Evolutionary conservation across 1,140 invertebrate species (phyloP).

Genomic region (Drosophila orena): DNA sequence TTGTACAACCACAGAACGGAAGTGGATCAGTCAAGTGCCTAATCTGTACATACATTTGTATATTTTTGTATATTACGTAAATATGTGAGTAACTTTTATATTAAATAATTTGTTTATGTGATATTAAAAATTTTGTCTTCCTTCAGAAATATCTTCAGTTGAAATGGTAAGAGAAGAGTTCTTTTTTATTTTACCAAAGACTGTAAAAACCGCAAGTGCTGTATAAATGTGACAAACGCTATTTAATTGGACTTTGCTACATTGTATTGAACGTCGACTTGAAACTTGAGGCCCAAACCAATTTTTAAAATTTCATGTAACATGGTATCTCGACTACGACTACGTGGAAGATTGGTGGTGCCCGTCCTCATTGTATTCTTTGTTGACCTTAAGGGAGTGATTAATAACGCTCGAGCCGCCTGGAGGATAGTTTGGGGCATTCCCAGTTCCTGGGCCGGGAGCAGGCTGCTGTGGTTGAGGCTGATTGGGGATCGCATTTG

Average conservation of each 20-base stretch:
- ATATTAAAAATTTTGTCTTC: not conserved
- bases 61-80: not conserved
- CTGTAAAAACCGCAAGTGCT: too few species aligned
- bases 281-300: not conserved
- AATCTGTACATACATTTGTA: too few species aligned
- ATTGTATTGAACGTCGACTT: not conserved
- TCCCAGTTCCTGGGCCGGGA: conserved; percentile 5
- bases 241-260: too few species aligned
- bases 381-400: conserved; percentile 68
- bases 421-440: conserved; percentile 6
- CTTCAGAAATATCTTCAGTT: too few species aligned
- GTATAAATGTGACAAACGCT: not conserved
- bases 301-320: not conserved
- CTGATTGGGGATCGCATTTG: conserved; percentile 19
- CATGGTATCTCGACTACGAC: not conserved
- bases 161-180: too few species aligned
- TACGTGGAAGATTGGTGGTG: conserved; percentile 21
- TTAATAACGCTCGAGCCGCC: conserved; percentile 58
- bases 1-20: conserved; percentile 86
- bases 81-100: not conserved
- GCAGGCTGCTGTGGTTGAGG: not conserved
- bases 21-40: conserved; percentile 50
- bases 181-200: too few species aligned
- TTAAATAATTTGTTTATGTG: conserved; percentile 11
- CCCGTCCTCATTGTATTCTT: conserved; percentile 62